These are phyloP conservation scores for Rattus norvegicus DNA, from an alignment of 2,113 vertebrate genomes.

Conservation along the genomic window DNA sequence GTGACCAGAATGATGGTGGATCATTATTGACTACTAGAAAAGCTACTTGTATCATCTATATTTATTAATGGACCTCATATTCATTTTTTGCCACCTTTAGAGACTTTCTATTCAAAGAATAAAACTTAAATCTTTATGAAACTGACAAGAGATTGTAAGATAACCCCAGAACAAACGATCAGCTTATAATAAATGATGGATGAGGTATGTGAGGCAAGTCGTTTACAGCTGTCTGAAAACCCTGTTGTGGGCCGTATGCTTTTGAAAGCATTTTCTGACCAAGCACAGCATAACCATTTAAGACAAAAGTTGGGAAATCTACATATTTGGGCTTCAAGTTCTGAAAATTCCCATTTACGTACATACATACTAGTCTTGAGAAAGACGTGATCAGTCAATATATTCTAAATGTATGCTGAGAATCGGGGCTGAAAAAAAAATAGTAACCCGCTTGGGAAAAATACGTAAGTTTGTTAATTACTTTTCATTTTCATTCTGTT, in stretches of 20 bases:
- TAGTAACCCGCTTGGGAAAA: neutral
- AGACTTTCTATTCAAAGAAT: neutral
- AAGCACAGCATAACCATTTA: neutral
- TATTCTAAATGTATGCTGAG: neutral
- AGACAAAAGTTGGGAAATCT: neutral
- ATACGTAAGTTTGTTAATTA: neutral
- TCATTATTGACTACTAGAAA: neutral
- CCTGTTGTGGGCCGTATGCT: neutral
- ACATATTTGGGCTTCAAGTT: neutral
- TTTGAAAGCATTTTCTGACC: neutral
- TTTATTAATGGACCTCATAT: neutral
- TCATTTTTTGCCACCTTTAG: too few relatives aligned
- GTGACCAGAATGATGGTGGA: neutral
- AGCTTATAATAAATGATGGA: neutral
- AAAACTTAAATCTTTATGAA: neutral
- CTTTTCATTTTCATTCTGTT: neutral
- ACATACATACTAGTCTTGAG: neutral
- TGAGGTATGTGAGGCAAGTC: fast-evolving
- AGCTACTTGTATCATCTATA: neutral
- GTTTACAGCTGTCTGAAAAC: too few relatives aligned
- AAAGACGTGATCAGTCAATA: neutral
- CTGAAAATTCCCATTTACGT: neutral
- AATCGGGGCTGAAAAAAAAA: neutral
- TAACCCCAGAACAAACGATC: neutral
- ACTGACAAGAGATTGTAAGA: neutral